Conservation (phyloP, 1,140 invertebrate species). For the Procambarus virginalis region DNA sequence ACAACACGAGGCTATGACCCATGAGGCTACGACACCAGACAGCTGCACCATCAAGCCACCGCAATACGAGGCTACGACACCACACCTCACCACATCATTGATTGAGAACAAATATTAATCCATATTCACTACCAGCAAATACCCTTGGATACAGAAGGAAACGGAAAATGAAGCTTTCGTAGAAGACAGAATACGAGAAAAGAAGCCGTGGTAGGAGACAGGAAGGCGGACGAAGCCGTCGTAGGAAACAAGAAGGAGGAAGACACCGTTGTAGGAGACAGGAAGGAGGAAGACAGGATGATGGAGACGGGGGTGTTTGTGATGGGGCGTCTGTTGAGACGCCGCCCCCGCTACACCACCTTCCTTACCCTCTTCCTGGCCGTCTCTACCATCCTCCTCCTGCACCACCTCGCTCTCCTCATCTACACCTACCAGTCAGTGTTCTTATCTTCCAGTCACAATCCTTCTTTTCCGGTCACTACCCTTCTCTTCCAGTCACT, state of each 20-base stretch:
- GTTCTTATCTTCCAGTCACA: background rate
- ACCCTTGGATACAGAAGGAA: too few species aligned
- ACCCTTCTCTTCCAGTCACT: background rate
- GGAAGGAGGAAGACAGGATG: background rate
- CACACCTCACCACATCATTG: too few species aligned
- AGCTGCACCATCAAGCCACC: too few species aligned
- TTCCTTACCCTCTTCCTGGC: background rate
- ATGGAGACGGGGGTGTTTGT: background rate
- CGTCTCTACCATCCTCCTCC: background rate
- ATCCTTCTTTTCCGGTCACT: background rate
- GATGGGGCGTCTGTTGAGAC: background rate
- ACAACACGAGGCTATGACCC: too few species aligned
- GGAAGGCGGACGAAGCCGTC: background rate
- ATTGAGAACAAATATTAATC: too few species aligned
- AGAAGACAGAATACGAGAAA: too few species aligned
- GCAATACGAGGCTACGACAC: too few species aligned
- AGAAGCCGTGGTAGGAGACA: background rate
- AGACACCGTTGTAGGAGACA: background rate
- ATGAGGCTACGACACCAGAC: too few species aligned
- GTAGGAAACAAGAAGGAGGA: too few species aligned
- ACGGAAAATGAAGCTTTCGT: too few species aligned
- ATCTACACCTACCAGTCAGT: conserved; percentile 14
- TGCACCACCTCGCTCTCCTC: conserved; percentile 3
- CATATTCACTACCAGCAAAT: too few species aligned
- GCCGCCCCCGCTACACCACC: background rate